Evolutionary conservation across 1,140 invertebrate species (phyloP), one percentile per base, ranked within the genome.

Genomic region (Drosophila jambulina): DNA sequence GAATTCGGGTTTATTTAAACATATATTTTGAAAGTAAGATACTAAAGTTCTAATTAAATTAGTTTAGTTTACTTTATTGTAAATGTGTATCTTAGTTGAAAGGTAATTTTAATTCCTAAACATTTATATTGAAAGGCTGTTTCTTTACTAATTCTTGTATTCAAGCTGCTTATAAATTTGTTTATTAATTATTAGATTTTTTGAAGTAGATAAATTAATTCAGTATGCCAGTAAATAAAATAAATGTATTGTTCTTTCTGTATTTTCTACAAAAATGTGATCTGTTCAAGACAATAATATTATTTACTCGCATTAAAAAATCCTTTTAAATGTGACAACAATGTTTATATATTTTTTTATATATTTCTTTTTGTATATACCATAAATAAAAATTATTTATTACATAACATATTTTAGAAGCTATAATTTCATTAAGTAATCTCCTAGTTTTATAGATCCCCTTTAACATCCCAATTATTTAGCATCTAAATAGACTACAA

Each of bases 361-460:
- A 4, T 15, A 9, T 19, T 42, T 29, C 27, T 8, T 29, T 29
- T 29, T 29, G 7, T 29, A 29, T 7, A 29, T 8, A 8, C 27
- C 1, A 12, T 42, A 19, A n/a, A 7, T 21, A 23, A 23, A 3
- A 12, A 3, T 15, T 13, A 10, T 15, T 15, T 23, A 15, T 1
- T 8, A 15, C 19, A 1, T 23, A n/a, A n/a, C n/a, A n/a, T n/a
- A n/a, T n/a, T n/a, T n/a, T 15, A 8, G 7, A 3, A 46, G 0
- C 6, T 15, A 1, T 15, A 2, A 1, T 17, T 17, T 19, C 5
- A 49, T n/a, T 0, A 32, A 12, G 10, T n/a, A 27, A 27, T 0
- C 8, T n/a, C 0, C 0, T 25, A 2, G 3, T 25, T 13, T 29
- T n/a, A 32, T n/a, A n/a, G n/a, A 2, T 3, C 1, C 3, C 4